Conservation (phyloP, 2,797 vertebrate genomes). For the Pseudotriccus pelzelni region DNA sequence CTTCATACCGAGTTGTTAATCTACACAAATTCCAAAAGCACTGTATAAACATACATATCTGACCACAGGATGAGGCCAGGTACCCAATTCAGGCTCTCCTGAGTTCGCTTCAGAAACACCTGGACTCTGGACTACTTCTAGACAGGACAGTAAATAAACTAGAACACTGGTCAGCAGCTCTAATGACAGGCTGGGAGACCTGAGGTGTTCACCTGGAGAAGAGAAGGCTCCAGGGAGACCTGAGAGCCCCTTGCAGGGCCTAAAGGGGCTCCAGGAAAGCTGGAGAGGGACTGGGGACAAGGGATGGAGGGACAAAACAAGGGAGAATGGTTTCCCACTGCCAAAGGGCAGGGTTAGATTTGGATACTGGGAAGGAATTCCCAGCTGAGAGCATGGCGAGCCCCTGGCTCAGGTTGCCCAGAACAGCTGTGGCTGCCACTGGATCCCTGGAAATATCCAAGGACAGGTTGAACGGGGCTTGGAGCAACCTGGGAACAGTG, state of each 20-base stretch:
- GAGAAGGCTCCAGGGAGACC: not conserved
- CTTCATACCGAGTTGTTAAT: not conserved
- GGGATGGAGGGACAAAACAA: not conserved
- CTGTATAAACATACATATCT: not conserved
- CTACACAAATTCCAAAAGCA: not conserved
- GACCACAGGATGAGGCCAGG: not conserved
- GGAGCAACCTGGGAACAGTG: fast-evolving
- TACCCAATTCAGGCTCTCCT: not conserved
- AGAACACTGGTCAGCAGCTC: not conserved
- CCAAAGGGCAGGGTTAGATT: not conserved
- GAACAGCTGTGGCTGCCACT: not conserved
- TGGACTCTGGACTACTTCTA: not conserved
- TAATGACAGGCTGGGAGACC: not conserved
- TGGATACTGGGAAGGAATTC: not conserved
- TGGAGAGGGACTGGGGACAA: not conserved
- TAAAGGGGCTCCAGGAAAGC: not conserved
- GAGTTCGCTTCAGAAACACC: not conserved
- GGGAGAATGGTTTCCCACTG: not conserved
- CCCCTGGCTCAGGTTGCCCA: not conserved
- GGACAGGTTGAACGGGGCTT: fast-evolving
- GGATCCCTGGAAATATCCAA: not conserved
- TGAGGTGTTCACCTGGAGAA: fast-evolving
- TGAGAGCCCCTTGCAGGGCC: not conserved
- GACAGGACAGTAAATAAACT: not conserved
- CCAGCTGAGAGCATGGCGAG: not conserved